Evolutionary conservation across 1,140 invertebrate species (phyloP).

Genomic region (Triops cancriformis): DNA sequence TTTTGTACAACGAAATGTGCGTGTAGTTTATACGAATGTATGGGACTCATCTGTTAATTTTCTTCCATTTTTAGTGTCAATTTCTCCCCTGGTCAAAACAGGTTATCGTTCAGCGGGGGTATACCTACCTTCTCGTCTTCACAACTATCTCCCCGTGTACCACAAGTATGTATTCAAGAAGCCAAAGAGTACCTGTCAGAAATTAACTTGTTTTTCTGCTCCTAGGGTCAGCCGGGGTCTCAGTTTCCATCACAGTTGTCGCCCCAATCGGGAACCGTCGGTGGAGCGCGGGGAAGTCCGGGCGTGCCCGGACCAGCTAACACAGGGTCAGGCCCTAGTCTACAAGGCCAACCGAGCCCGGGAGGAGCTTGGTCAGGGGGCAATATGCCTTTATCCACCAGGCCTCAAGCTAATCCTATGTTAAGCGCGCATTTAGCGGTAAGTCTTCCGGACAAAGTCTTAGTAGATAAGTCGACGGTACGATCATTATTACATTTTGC

Average conservation of each 20-base stretch:
- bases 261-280: constrained; percentile 18
- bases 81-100: constrained; percentile 29
- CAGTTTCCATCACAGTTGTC: constrained; percentile 19
- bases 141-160: constrained; percentile 36
- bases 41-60: background rate
- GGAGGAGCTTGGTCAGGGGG: constrained; percentile 11
- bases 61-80: background rate
- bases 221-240: constrained; percentile 11
- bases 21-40: background rate
- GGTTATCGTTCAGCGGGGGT: constrained; percentile 34
- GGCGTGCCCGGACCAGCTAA: constrained; percentile 7
- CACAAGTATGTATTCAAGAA: constrained; percentile 15
- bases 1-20: no score
- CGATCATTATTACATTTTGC: background rate
- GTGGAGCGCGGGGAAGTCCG: constrained; percentile 25
- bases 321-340: background rate
- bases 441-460: background rate
- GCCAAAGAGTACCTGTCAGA: background rate
- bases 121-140: constrained; percentile 35
- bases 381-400: background rate
- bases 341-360: constrained; percentile 23
- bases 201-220: constrained; percentile 19
- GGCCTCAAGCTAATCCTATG: background rate
- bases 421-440: background rate
- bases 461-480: constrained; percentile 1